Evolutionary conservation across 1,140 invertebrate species (phyloP).

Genomic region (Pseudomyrmex cubaensis): DNA sequence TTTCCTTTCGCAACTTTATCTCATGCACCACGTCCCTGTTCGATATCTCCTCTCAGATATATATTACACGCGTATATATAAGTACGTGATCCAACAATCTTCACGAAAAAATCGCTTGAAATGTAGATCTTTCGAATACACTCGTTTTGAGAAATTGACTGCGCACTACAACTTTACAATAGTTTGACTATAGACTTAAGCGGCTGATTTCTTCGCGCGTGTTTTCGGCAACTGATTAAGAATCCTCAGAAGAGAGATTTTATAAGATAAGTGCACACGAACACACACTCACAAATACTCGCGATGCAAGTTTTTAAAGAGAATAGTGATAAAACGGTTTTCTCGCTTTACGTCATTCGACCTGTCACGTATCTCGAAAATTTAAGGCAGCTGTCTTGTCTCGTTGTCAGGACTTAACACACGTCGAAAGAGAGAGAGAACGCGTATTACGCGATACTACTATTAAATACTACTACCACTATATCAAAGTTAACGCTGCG

Average conservation of each 20-base stretch:
- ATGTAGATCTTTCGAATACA: no score
- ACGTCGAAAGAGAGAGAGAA: background rate
- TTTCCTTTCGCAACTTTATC: constrained; percentile 6
- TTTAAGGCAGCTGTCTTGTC: constrained; percentile 67
- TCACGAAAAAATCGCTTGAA: no score
- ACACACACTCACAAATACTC: constrained; percentile 1
- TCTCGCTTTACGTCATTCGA: constrained; percentile 41
- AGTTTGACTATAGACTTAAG: background rate
- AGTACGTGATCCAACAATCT: background rate
- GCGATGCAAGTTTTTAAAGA: constrained; percentile 39
- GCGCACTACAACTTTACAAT: background rate
- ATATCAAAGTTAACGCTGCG: no score
- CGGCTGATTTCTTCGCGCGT: constrained; percentile 9
- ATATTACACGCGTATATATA: background rate
- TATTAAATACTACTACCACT: background rate
- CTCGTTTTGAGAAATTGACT: constrained; percentile 10
- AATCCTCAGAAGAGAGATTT: constrained; percentile 13
- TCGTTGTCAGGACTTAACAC: constrained; percentile 56
- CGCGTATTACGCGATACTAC: background rate
- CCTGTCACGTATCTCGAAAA: constrained; percentile 54
- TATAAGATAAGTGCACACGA: constrained; percentile 19
- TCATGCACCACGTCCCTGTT: background rate
- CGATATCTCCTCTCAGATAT: background rate
- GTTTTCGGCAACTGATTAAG: constrained; percentile 30
- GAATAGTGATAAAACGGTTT: constrained; percentile 52